Base-by-base conservation (phyloP, 2,888 invertebrate genomes). In the Volucella inanis region DNA sequence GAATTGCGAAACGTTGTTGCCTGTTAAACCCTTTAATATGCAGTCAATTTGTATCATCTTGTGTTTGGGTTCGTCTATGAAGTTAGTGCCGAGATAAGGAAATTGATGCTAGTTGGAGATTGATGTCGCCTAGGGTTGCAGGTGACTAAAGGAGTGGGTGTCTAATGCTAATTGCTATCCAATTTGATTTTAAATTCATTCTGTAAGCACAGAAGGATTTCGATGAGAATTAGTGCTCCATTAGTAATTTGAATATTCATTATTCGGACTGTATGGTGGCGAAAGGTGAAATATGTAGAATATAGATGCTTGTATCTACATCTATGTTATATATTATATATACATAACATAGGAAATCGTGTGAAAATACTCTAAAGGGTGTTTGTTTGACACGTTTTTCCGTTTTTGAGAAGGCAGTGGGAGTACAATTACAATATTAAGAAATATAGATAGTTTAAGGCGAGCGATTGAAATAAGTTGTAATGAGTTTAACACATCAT, bases 11-110 rank as follows among this genome's bases (percentile, higher is more conserved):
- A 50, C 50, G 18, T 55, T 15, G 14, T 54, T 61, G 71, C 52
- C 59, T 59, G 70, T 59, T 61, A 61, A 59, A 54, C 82, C 67
- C 71, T 82, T 65, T 71, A 76, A 82, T 76, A 59, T 65, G 65
- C 65, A 76, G 50, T 61, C 70, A 82, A 77, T 71, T 82, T 72
- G 65, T 77, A 52, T 64, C 43, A 43, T 64, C 55, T 18, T 15
- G 55, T n/a, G 52, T 18, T 74, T 65, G 49, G 10, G 9, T 31
- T 3, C n/a, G 15, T 15, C 6, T 43, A 45, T 22, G 39, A 31
- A 1, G 55, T 39, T 57, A 11, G 8, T n/a, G 22, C 8, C 10
- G 1, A 31, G 55, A n/a, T 11, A 41, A 31, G 22, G 22, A n/a
- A n/a, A n/a, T n/a, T n/a, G n/a, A 22, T 3, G 31, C 39, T 2